Conservation (phyloP, 2,888 invertebrate species). For the Heteromurus nitidus region DNA sequence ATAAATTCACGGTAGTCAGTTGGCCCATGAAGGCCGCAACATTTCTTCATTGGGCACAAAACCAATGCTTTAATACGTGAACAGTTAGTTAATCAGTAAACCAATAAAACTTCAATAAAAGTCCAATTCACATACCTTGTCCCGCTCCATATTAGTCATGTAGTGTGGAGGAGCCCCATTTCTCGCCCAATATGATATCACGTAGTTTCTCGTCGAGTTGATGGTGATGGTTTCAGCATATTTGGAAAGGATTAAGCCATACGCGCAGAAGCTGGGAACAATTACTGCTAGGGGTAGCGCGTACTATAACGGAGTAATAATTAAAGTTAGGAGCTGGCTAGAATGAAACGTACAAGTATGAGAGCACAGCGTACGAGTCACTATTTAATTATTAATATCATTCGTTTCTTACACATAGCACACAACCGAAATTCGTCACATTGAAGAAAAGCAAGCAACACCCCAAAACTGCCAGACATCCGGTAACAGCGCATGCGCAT, state of each 20-base stretch:
- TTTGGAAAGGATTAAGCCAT: neutral
- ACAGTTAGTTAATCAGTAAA: too few relatives aligned
- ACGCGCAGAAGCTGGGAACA: neutral
- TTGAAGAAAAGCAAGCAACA: neutral
- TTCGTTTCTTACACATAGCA: neutral
- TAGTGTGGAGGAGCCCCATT: neutral
- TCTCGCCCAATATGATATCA: neutral
- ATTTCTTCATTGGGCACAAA: constrained; percentile 2
- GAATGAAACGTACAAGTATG: neutral
- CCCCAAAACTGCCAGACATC: neutral
- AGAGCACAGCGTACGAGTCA: neutral
- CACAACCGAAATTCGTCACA: neutral
- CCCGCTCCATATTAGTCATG: neutral
- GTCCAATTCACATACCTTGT: neutral
- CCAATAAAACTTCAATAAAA: neutral
- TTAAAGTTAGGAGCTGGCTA: neutral
- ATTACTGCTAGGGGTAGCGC: neutral
- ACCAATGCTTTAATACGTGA: too few relatives aligned
- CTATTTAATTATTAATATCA: neutral
- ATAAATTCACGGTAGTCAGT: constrained; percentile 27
- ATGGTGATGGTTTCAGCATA: neutral
- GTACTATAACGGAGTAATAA: constrained; percentile 29
- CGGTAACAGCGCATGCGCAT: neutral
- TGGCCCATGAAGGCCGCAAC: constrained; percentile 24
- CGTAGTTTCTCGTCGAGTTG: neutral